These are phyloP conservation scores for Probosciger aterrimus DNA, from an alignment of 2,113 vertebrate genomes.

Conservation along the genomic window DNA sequence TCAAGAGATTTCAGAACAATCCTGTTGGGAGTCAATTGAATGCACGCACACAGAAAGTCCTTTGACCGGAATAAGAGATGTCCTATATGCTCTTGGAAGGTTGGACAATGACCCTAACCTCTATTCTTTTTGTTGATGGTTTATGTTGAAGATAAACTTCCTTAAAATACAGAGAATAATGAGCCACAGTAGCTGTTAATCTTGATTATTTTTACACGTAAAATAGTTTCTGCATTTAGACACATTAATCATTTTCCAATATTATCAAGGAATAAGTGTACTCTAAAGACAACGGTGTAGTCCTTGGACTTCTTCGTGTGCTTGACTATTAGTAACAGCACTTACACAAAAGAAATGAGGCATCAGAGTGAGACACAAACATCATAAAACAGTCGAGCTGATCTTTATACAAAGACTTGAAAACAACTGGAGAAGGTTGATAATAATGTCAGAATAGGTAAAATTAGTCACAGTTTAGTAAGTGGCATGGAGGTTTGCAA, in stretches of 20 bases:
- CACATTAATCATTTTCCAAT: background rate
- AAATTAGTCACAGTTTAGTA: conserved; percentile 17
- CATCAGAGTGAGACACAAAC: background rate
- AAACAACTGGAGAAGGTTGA: background rate
- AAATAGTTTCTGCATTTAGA: background rate
- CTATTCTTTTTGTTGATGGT: background rate
- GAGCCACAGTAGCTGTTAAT: background rate
- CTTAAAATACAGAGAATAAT: background rate
- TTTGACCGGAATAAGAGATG: background rate
- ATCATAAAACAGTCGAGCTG: background rate
- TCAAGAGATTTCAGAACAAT: background rate
- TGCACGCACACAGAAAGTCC: background rate
- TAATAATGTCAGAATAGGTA: background rate
- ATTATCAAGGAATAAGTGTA: background rate
- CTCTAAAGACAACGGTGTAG: background rate
- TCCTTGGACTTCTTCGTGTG: background rate
- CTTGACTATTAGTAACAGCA: background rate
- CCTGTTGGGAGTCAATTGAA: background rate
- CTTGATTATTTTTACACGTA: background rate
- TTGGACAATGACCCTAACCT: background rate
- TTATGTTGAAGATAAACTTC: background rate
- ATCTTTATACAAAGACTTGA: background rate
- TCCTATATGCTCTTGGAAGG: background rate
- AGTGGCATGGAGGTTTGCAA: background rate
- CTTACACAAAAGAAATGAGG: background rate